phyloP scores from a whole-genome alignment of 2,113 vertebrate genomes.

The Hippocampus barbouri region DNA sequence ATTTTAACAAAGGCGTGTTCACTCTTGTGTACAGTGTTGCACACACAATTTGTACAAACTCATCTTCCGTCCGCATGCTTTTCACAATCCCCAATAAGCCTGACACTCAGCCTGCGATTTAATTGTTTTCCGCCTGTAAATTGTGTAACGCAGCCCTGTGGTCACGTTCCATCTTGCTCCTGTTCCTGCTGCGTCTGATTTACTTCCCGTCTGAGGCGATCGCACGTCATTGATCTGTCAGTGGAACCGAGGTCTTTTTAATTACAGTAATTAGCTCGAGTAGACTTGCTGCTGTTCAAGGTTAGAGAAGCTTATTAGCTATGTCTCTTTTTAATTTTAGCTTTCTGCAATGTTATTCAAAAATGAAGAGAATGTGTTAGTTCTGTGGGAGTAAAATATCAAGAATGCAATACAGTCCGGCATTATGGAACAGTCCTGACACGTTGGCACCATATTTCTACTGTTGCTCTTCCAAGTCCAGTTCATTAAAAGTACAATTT shows the following conservation, averaged over 20 bases:
- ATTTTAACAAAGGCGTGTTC: neutral
- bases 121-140: constrained; percentile 16
- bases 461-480: neutral
- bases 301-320: constrained; percentile 62
- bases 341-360: constrained; percentile 23
- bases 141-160: constrained; percentile 45
- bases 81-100: constrained; percentile 45
- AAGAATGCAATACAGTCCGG: neutral
- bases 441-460: neutral
- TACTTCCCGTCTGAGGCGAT: constrained; percentile 43
- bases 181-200: constrained; percentile 36
- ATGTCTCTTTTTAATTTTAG: constrained; percentile 32
- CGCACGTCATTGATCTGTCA: constrained; percentile 49
- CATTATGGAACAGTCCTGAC: neutral
- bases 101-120: constrained; percentile 31
- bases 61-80: constrained; percentile 53
- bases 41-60: constrained; percentile 53
- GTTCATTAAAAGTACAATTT: neutral
- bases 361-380: constrained; percentile 22
- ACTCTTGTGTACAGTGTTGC: neutral
- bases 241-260: constrained; percentile 55
- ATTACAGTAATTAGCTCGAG: constrained; percentile 68
- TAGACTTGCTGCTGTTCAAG: constrained; percentile 47
- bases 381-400: neutral
- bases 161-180: constrained; percentile 24